Conservation (phyloP, 2,888 invertebrate genomes). For the Cinara cedri region DNA sequence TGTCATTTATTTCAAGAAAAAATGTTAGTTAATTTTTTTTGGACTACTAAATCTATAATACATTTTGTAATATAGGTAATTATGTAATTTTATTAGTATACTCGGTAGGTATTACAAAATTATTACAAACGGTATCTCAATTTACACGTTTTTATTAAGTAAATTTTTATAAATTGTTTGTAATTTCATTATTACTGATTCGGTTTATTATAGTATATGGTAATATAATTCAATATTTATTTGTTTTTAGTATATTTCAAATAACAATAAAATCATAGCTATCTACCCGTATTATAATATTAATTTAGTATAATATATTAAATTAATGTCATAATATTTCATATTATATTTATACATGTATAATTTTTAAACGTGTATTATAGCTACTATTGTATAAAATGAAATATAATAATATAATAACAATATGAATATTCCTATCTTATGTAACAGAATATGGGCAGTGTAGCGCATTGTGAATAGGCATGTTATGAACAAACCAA, state of each 20-base stretch:
- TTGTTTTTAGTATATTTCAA: constrained; percentile 19
- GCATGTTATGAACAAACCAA: constrained; percentile 16
- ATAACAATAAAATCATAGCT: constrained; percentile 5
- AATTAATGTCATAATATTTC: not conserved
- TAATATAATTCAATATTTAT: too few species aligned
- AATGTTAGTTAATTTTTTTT: constrained; percentile 20
- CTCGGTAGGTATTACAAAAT: not conserved
- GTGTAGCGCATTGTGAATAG: constrained; percentile 23
- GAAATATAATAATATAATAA: not conserved
- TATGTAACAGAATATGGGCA: constrained; percentile 16
- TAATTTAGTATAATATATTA: not conserved
- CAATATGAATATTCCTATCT: not conserved
- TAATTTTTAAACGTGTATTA: not conserved
- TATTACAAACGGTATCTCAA: not conserved
- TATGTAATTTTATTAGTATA: constrained; percentile 12
- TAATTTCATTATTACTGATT: constrained; percentile 27
- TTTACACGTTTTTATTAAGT: constrained; percentile 36
- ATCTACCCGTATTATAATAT: constrained; percentile 9
- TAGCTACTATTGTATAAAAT: not conserved
- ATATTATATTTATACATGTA: constrained; percentile 5
- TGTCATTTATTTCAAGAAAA: constrained; percentile 27
- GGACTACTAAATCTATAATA: constrained; percentile 25
- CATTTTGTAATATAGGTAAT: constrained; percentile 4
- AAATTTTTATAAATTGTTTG: constrained; percentile 12
- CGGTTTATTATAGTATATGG: not conserved